Percentiles rank a stretch among this genome's conserved stretches.
These are phyloP conservation scores for Agrochola lychnidis DNA, from an alignment of 2,888 invertebrate genomes.

Conservation along the genomic window DNA sequence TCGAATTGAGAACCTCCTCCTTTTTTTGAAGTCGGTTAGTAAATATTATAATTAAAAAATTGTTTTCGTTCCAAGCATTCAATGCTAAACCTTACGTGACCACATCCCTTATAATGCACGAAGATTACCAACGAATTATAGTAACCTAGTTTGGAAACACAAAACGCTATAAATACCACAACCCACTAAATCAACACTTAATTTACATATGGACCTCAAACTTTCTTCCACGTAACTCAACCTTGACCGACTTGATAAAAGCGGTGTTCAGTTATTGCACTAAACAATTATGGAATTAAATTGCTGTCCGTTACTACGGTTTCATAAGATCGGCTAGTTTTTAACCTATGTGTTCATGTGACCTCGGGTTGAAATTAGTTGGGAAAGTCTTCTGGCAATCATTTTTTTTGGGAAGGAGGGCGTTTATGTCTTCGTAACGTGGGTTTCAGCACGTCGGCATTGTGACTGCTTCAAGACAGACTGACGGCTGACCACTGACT, in stretches of 20 bases:
- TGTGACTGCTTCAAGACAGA: not conserved
- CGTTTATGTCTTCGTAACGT: slow-evolving; percentile 23
- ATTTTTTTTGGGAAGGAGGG: not conserved
- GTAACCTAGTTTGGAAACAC: slow-evolving; percentile 32
- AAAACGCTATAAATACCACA: slow-evolving; percentile 9
- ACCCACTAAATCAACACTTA: slow-evolving; percentile 2
- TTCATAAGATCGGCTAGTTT: slow-evolving; percentile 46
- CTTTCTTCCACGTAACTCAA: slow-evolving; percentile 52
- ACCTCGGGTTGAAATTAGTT: slow-evolving; percentile 39
- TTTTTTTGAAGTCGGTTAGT: no score
- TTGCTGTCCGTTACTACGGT: slow-evolving; percentile 36
- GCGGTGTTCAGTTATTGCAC: slow-evolving; percentile 51
- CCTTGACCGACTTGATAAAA: slow-evolving; percentile 59
- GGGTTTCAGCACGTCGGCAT: slow-evolving; percentile 14
- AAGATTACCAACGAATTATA: slow-evolving; percentile 3
- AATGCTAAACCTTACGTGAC: no score
- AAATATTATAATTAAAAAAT: no score
- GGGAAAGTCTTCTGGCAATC: slow-evolving; percentile 39
- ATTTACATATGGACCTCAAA: slow-evolving; percentile 36
- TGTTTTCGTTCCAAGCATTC: no score
- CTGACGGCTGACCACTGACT: no score
- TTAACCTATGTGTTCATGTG: slow-evolving; percentile 40
- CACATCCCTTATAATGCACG: no score
- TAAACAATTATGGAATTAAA: slow-evolving; percentile 51
- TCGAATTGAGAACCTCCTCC: no score